These are phyloP conservation scores for Glaucopsyche alexis DNA, from an alignment of 2,888 invertebrate species.

Conservation along the genomic window DNA sequence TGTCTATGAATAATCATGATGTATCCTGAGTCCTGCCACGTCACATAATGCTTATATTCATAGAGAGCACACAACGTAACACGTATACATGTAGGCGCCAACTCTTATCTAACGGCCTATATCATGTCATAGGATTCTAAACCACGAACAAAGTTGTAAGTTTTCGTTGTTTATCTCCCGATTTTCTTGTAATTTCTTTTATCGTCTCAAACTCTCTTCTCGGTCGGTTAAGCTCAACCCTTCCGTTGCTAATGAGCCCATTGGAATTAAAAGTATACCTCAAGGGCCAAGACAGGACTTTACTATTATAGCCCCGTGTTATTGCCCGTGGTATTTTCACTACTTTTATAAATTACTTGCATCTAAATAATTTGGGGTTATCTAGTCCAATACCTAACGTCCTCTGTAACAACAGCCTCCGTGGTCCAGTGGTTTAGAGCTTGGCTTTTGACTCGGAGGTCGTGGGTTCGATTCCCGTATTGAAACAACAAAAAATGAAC, in stretches of 20 bases:
- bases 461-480: no score
- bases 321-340: conserved; percentile 32
- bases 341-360: conserved; percentile 19
- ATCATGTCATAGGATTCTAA: no score
- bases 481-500: no score
- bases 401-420: no score
- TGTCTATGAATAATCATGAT: no score
- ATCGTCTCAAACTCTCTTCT: conserved; percentile 51
- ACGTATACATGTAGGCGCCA: no score
- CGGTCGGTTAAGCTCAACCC: conserved; percentile 65
- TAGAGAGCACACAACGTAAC: no score
- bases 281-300: conserved; percentile 25
- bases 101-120: no score
- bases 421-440: no score
- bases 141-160: neutral
- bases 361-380: neutral
- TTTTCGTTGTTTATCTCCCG: conserved; percentile 2
- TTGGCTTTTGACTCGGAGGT: no score
- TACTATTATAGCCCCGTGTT: conserved; percentile 15
- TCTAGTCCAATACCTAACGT: neutral
- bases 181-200: conserved; percentile 28
- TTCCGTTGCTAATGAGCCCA: conserved; percentile 65
- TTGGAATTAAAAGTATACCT: conserved; percentile 61
- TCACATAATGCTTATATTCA: no score
- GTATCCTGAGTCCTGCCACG: no score